These are phyloP conservation scores for Congeria kusceri DNA, from an alignment of 2,888 invertebrate genomes.

Conservation along the genomic window DNA sequence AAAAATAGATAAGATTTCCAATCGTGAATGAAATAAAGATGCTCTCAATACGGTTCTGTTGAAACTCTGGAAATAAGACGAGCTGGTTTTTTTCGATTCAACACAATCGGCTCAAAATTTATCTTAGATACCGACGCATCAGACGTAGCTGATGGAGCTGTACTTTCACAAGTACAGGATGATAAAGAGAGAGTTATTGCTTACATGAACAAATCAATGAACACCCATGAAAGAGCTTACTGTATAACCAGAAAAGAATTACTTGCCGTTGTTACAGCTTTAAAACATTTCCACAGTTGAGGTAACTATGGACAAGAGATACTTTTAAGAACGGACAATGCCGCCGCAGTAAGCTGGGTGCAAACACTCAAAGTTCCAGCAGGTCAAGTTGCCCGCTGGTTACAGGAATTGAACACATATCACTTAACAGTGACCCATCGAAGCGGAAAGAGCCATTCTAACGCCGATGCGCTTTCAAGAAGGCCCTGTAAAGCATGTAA, in stretches of 20 bases:
- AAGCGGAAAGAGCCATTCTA: constrained; percentile 27
- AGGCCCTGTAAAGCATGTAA: constrained; percentile 42
- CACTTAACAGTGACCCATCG: constrained; percentile 41
- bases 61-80: no score
- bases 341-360: constrained; percentile 50
- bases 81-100: no score
- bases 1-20: no score
- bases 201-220: constrained; percentile 45
- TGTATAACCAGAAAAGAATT: constrained; percentile 46
- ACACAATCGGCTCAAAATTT: constrained; percentile 21
- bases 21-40: no score
- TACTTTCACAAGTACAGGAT: constrained; percentile 41
- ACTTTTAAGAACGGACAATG: constrained; percentile 41
- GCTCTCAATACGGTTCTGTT: no score
- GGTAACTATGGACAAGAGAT: constrained; percentile 43
- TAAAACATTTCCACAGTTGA: constrained; percentile 35
- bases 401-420: constrained; percentile 45
- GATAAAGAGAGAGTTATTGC: constrained; percentile 43
- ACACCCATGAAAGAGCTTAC: constrained; percentile 30
- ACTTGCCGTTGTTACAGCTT: constrained; percentile 28
- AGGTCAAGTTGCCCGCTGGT: constrained; percentile 50
- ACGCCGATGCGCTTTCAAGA: constrained; percentile 41
- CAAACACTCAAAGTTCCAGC: constrained; percentile 39
- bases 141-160: constrained; percentile 23
- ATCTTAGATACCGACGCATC: constrained; percentile 46